Evolutionary conservation across 1,140 invertebrate genomes (phyloP), one percentile per base, ranked within the genome.

Genomic region (Drosophila pseudoobscura): DNA sequence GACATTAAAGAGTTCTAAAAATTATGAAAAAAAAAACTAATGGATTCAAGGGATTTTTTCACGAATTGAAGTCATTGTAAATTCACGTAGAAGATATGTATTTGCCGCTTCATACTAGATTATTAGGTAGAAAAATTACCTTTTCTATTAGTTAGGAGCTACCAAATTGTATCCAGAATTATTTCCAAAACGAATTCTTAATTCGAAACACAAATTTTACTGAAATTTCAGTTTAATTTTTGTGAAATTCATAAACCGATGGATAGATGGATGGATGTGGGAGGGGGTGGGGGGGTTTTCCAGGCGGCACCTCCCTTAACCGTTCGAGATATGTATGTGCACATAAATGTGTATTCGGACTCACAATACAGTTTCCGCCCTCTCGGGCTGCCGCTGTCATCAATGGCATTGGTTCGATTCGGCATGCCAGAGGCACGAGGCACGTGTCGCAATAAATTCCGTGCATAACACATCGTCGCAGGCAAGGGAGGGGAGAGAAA

Each of bases 361-460:
- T 59, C 51, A 31, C 24, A 41, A 22, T 70, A 70, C 68, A 59
- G 43, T 70, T 71, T 50, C 56, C 69, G 63, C 62, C 79, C 69
- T 20, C 59, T 39, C 11, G 35, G 35, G 39, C 43, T 51, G 50
- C 53, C 11, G 54, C 78, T 84, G 79, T 83, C 80, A 72, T 79
- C 80, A 43, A 56, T 47, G 75, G 79, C 75, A 83, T 83, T 83
- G 79, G 80, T 55, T 52, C 59, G 65, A 79, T 84, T 72, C 51
- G 75, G 55, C 61, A 79, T 57, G 80, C 71, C 61, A 52, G 55
- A 7, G 55, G 35, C 62, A 51, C 58, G 55, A 35, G 80, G 61
- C 80, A 84, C 80, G 80, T 84, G 78, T 43, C 77, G 59, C 49
- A 58, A 76, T 80, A 80, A 80, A 80, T 80, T 76, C 73, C 78